A percentile compares a stretch with the other conserved stretches of the same genome.
Conservation (phyloP, 2,888 invertebrate species). For the Epiblema foenella region DNA sequence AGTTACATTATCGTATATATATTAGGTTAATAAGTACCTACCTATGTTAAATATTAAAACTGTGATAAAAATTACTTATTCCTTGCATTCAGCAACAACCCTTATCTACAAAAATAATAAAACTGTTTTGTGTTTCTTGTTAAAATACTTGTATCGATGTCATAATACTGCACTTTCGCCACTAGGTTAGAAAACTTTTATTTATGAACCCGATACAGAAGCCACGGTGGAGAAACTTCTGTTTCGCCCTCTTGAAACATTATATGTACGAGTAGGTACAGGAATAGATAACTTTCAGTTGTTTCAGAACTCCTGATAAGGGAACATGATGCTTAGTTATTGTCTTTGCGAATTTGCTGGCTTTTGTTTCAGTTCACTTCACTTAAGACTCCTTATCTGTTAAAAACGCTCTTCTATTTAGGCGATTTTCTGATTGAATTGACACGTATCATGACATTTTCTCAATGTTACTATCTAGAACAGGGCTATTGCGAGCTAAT, state of each 20-base stretch:
- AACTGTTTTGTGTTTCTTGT: background rate
- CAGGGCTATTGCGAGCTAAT: too few species aligned
- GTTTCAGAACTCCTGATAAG: constrained; percentile 29
- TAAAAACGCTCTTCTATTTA: too few species aligned
- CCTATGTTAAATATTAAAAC: too few species aligned
- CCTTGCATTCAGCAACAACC: background rate
- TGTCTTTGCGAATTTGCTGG: background rate
- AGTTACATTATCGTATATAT: too few species aligned
- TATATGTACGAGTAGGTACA: constrained; percentile 24
- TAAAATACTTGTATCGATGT: background rate
- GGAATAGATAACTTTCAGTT: constrained; percentile 28
- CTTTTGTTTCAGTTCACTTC: background rate
- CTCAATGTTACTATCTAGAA: too few species aligned
- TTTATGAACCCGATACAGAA: constrained; percentile 34
- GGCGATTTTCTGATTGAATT: too few species aligned
- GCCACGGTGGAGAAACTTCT: constrained; percentile 26
- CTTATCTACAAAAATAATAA: background rate
- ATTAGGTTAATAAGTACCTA: too few species aligned
- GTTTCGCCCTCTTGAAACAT: constrained; percentile 30
- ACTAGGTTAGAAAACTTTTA: constrained; percentile 11
- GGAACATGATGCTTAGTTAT: constrained; percentile 7
- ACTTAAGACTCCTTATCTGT: too few species aligned
- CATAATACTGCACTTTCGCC: constrained; percentile 3
- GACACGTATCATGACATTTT: too few species aligned
- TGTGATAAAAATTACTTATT: too few species aligned